A percentile compares a stretch with the other conserved stretches of the same genome.
These are phyloP conservation scores for Dryobotodes eremita DNA, from an alignment of 2,888 invertebrate genomes.

Conservation along the genomic window DNA sequence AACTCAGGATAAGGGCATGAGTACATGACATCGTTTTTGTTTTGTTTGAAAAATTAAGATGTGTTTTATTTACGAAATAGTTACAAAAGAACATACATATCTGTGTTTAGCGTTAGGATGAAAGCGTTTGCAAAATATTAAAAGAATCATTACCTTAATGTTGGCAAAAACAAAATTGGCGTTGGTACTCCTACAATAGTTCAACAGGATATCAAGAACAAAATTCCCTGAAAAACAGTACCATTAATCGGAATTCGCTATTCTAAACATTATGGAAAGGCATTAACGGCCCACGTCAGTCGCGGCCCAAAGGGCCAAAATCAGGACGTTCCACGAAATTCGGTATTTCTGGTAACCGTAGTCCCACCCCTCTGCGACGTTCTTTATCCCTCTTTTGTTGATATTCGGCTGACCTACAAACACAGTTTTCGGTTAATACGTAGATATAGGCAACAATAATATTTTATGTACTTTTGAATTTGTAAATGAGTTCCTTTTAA, in stretches of 20 bases:
- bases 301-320: slow-evolving; percentile 22
- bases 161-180: not conserved
- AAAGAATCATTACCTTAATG: not conserved
- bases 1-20: slow-evolving; percentile 46
- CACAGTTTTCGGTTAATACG: slow-evolving; percentile 78
- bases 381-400: slow-evolving; percentile 80
- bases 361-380: slow-evolving; percentile 65
- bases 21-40: slow-evolving; percentile 18
- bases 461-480: slow-evolving; percentile 67
- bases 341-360: slow-evolving; percentile 55
- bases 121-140: not conserved
- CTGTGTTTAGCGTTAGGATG: not conserved
- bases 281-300: slow-evolving; percentile 32
- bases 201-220: slow-evolving; percentile 23
- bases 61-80: not conserved
- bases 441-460: slow-evolving; percentile 62
- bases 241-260: slow-evolving; percentile 43
- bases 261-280: slow-evolving; percentile 51
- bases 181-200: not conserved
- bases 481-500: slow-evolving; percentile 65
- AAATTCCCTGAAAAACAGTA: slow-evolving; percentile 1
- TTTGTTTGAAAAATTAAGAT: slow-evolving; percentile 10
- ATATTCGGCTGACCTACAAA: slow-evolving; percentile 88
- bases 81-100: not conserved
- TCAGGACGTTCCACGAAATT: slow-evolving; percentile 52